Percentiles rank a stretch among this genome's conserved stretches.
Evolutionary conservation across 2,113 vertebrate genomes (phyloP).

Genomic region (Lethenteron reissneri): DNA sequence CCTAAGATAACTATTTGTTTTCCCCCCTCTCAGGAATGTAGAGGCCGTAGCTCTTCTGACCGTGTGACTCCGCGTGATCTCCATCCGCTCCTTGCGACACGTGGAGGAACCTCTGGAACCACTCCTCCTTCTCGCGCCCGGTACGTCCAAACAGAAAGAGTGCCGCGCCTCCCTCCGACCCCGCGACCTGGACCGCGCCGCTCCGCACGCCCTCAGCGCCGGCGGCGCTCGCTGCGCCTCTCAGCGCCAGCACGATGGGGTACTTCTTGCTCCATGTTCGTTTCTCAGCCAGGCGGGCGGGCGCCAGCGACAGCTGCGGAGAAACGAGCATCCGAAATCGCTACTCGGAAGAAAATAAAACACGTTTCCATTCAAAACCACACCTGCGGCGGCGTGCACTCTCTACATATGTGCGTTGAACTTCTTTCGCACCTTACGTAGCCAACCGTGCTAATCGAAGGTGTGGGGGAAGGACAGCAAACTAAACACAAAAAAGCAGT

Average conservation of each 20-base stretch:
- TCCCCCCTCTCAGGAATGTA: too few relatives aligned
- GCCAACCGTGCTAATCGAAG: constrained; percentile 33
- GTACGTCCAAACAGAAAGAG: constrained; percentile 55
- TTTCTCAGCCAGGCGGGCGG: constrained; percentile 39
- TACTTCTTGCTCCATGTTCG: constrained; percentile 64
- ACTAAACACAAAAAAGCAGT: constrained; percentile 16
- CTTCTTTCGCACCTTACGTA: not conserved
- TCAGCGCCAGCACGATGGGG: constrained; percentile 26
- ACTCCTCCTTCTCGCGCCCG: constrained; percentile 59
- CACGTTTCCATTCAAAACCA: too few relatives aligned
- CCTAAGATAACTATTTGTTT: too few relatives aligned
- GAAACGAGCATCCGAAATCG: not conserved
- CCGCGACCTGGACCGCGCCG: not conserved
- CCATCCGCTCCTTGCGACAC: constrained; percentile 17
- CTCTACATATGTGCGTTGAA: not conserved
- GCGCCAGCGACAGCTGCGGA: constrained; percentile 42
- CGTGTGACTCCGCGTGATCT: not conserved
- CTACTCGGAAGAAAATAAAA: too few relatives aligned
- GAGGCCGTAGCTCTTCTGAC: constrained; percentile 14
- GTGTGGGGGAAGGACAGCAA: constrained; percentile 28
- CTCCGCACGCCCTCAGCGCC: too few relatives aligned
- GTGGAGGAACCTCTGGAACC: constrained; percentile 37
- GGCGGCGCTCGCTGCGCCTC: not conserved
- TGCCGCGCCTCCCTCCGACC: constrained; percentile 7
- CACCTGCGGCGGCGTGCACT: too few relatives aligned